Evolutionary conservation across 2,797 vertebrate genomes (phyloP), one percentile per base, ranked within the genome.

Genomic region (Danio aesculapii): DNA sequence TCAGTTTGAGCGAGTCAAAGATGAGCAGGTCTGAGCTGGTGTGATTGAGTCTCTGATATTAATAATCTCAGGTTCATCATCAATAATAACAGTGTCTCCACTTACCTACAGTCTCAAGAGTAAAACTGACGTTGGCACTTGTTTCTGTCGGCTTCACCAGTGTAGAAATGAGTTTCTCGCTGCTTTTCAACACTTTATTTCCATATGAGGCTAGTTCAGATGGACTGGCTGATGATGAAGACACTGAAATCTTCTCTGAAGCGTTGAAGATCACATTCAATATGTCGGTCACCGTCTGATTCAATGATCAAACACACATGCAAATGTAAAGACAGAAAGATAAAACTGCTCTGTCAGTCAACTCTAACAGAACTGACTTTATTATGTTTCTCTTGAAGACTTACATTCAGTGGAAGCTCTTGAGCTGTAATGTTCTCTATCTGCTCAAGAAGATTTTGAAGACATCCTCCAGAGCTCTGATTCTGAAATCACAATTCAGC

Each of bases 71-170:
- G 30, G 30, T 30, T 30, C 30, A 30, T 30, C 30, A 30, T 30
- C 30, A 30, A 30, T 30, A 30, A 30, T 30, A 30, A 30, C 30
- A 30, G 30, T 30, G 0, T 55, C 39, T 13, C 0, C 13, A 55
- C 69, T 61, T 16, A 84, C 58, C 59, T 11, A 66, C 1, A 64
- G 67, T n/a, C 0, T 30, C 8, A 16, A 50, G 69, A 53, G 43
- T 17, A 3, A 71, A 76, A 30, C 53, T 83, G 50, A 53, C 64
- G 8, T 1, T 52, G 16, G 3, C 14, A 13, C 1, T 59, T 0
- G 55, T 79, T 6, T 59, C 2, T 52, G 63, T 83, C 2, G 49
- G 39, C 41, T 64, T 67, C 74, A 82, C 81, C 21, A 82, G 50
- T 39, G 43, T 58, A n/a, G 71, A 69, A 0, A 63, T 16, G 5